Evolutionary conservation across 2,113 vertebrate genomes (phyloP), one percentile per base, ranked within the genome.

Genomic region (Crypturellus undulatus): DNA sequence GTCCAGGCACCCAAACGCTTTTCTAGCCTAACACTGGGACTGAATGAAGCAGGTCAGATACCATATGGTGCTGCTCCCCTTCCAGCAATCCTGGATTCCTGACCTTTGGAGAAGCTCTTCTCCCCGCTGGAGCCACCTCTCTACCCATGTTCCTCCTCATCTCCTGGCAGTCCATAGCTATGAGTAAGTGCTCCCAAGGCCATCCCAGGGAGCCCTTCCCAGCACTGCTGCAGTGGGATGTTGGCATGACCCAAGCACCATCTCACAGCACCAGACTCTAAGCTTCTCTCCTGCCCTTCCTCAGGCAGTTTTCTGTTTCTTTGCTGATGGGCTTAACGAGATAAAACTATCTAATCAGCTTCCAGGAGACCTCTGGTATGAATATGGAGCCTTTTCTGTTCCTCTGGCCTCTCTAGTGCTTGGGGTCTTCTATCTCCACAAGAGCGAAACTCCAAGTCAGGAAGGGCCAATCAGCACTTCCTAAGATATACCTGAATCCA

Each of bases 201-300:
- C 1, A 2, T 0, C 28, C 7, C 59, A 7, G 32, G 9, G 64
- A 26, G 42, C 49, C 15, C 24, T 40, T n/a, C 11, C 45, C 25
- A 11, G 2, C 1, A 0, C 59, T 56, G 30, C 12, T 22, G 28
- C 4, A 1, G 0, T 10, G 10, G 15, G 9, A 11, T 32, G 7
- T 28, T 65, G 76, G 58, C 49, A 4, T n/a, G 38, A 10, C 16
- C 47, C 8, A 22, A 19, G 51, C 60, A 28, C 38, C 45, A 6
- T 1, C 32, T 45, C 63, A 25, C 22, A 12, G 65, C 40, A 12
- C 14, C 10, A 4, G 58, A 32, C 30, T 68, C 58, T 63, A 26
- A 3, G 10, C 11, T 78, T 60, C 38, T 70, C 20, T 54, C 20
- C 60, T 30, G 26, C 10, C 36, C 54, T 36, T 49, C 28, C 25